phyloP scores from a whole-genome alignment of 2,113 vertebrate species.

The Rhinogobius similis region DNA sequence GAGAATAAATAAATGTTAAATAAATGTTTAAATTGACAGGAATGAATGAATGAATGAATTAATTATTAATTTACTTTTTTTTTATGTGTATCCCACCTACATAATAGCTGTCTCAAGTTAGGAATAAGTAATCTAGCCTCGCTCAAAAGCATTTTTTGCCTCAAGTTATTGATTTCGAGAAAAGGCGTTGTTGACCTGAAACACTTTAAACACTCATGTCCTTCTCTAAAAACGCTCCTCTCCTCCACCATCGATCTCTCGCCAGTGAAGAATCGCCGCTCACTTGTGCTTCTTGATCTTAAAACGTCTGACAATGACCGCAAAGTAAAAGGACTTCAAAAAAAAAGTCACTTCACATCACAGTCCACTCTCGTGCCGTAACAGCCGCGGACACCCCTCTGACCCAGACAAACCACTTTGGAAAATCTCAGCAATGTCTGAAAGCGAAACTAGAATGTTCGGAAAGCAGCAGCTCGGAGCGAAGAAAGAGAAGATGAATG shows the following conservation, averaged over 20 bases:
- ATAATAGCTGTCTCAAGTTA: too few species aligned
- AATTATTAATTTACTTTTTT: too few species aligned
- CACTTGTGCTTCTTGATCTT: not conserved
- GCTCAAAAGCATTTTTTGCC: too few species aligned
- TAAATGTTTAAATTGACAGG: too few species aligned
- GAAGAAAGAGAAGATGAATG: not conserved
- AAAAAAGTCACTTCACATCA: slow-evolving; percentile 3
- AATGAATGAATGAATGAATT: too few species aligned
- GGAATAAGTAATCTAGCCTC: too few species aligned
- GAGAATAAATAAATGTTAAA: too few species aligned
- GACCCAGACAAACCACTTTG: slow-evolving; percentile 6
- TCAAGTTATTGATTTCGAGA: not conserved
- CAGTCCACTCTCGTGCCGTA: not conserved
- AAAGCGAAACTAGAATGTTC: not conserved
- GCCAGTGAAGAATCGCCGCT: not conserved
- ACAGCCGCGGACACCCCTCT: not conserved
- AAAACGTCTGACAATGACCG: not conserved
- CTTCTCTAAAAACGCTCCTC: not conserved
- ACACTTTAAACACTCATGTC: not conserved
- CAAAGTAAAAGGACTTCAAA: slow-evolving; percentile 1
- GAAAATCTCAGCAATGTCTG: slow-evolving; percentile 1
- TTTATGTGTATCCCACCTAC: too few species aligned
- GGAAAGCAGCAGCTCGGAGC: too few species aligned
- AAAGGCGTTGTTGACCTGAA: not conserved
- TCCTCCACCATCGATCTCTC: not conserved